Percentiles rank a stretch among this genome's conserved stretches.
Conservation (phyloP, 2,113 vertebrate genomes). For the Myotis lucifugus region DNA sequence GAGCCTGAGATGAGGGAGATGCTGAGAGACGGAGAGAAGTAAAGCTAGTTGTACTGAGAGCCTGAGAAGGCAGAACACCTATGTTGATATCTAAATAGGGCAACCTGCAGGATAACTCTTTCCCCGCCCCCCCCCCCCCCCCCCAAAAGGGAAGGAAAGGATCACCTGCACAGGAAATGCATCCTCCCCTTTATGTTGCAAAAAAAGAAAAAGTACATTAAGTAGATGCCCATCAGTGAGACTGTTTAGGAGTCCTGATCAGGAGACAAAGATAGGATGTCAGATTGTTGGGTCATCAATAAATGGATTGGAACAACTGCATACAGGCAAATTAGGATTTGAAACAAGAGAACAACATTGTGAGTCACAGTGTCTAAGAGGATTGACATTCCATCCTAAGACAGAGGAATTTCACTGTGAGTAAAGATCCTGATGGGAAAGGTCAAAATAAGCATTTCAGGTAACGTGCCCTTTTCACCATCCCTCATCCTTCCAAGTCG, state of each 20-base stretch:
- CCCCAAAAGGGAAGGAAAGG: neutral
- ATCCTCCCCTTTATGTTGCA: neutral
- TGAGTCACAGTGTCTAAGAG: neutral
- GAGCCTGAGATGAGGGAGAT: neutral
- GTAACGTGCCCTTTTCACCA: neutral
- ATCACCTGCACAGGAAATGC: neutral
- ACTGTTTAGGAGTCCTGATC: conserved; percentile 15
- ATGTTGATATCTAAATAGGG: neutral
- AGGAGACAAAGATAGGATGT: neutral
- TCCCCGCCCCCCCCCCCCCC: no score
- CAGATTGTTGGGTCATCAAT: conserved; percentile 5
- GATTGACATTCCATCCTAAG: neutral
- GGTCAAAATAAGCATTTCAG: conserved; percentile 60
- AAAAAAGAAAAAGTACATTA: conserved; percentile 45
- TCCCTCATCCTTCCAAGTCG: neutral
- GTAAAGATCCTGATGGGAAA: conserved; percentile 45
- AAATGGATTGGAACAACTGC: neutral
- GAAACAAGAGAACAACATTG: neutral
- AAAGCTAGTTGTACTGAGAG: neutral
- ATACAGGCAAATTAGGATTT: neutral
- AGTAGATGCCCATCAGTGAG: neutral
- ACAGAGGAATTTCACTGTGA: conserved; percentile 13
- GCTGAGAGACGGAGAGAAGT: neutral
- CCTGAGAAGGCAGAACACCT: neutral
- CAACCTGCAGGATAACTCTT: neutral